These are phyloP conservation scores for Drosophila pseudotalamancana DNA, from an alignment of 2,888 invertebrate species.

Conservation along the genomic window DNA sequence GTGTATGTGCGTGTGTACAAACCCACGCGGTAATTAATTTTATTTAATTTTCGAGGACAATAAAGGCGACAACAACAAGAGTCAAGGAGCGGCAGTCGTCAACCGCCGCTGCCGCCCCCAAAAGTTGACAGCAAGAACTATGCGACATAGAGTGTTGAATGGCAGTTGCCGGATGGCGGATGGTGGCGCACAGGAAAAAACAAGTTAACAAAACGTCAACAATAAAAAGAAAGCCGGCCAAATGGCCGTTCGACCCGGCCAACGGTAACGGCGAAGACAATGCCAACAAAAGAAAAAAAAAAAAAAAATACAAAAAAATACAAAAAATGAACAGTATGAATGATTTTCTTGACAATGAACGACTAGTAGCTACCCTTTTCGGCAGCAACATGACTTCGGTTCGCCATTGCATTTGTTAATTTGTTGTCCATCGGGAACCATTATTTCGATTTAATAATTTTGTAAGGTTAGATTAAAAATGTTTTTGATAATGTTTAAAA, in stretches of 20 bases:
- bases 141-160: slow-evolving; percentile 30
- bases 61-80: slow-evolving; percentile 64
- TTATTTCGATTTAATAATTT: too few species aligned
- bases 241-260: slow-evolving; percentile 50
- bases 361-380: slow-evolving; percentile 1
- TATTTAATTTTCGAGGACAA: slow-evolving; percentile 78
- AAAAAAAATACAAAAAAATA: neutral
- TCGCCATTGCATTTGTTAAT: too few species aligned
- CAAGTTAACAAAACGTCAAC: slow-evolving; percentile 77
- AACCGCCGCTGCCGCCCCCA: slow-evolving; percentile 16
- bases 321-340: neutral
- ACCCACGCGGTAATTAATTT: slow-evolving; percentile 74
- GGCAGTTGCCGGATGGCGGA: slow-evolving; percentile 11
- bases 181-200: slow-evolving; percentile 66
- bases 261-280: slow-evolving; percentile 49
- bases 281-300: slow-evolving; percentile 26
- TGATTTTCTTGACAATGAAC: neutral
- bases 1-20: slow-evolving; percentile 37
- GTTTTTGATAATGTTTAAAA: neutral
- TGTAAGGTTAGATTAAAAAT: too few species aligned
- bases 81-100: slow-evolving; percentile 36
- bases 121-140: slow-evolving; percentile 31
- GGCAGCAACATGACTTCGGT: too few species aligned
- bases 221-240: slow-evolving; percentile 52
- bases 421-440: too few species aligned